Evolutionary conservation across 2,797 vertebrate species (phyloP).

Genomic region (Leontopithecus rosalia): DNA sequence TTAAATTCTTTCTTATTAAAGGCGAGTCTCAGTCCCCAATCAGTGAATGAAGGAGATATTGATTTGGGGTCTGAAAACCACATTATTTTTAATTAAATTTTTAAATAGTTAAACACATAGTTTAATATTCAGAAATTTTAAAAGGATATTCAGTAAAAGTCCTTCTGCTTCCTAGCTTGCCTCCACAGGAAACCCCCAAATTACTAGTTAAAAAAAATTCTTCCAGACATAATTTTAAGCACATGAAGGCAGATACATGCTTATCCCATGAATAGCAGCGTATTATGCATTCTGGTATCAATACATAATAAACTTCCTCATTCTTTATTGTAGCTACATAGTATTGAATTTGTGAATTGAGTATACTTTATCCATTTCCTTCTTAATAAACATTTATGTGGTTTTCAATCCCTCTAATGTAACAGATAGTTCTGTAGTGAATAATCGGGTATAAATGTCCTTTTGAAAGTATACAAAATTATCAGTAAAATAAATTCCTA

Average conservation of each 20-base stretch:
- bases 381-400: background rate
- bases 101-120: background rate
- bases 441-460: background rate
- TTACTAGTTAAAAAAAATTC: background rate
- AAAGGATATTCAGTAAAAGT: background rate
- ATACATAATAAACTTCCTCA: background rate
- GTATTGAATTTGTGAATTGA: background rate
- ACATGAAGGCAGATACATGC: background rate
- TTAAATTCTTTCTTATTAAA: background rate
- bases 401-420: background rate
- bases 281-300: background rate
- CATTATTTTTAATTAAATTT: constrained; percentile 2
- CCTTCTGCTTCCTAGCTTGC: background rate
- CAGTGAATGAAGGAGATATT: background rate
- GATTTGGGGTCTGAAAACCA: constrained; percentile 9
- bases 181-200: background rate
- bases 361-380: background rate
- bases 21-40: background rate
- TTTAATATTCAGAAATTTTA: constrained; percentile 6
- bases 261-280: background rate
- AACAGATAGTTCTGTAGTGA: background rate
- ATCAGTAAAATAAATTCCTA: background rate
- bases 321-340: background rate
- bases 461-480: background rate
- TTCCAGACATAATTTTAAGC: background rate